Evolutionary conservation across 2,113 vertebrate species (phyloP).

Genomic region (Callospermophilus lateralis): DNA sequence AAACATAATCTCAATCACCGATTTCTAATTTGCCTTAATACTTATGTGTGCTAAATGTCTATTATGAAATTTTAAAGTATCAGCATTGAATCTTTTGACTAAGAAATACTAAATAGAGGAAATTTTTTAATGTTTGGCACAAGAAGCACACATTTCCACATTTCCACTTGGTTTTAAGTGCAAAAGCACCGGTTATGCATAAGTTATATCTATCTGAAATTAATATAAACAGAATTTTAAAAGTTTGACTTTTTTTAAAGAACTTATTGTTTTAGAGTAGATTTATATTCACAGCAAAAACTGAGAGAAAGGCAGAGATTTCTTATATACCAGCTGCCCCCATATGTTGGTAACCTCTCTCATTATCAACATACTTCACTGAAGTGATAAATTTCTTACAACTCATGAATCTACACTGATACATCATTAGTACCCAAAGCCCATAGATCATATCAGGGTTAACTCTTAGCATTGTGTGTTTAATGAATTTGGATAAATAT

Average conservation of each 20-base stretch:
- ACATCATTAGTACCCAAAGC: not conserved
- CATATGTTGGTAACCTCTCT: too few species aligned
- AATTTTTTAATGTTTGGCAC: not conserved
- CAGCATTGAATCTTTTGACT: not conserved
- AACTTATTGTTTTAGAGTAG: not conserved
- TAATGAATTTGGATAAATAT: not conserved
- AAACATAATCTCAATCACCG: not conserved
- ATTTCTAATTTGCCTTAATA: not conserved
- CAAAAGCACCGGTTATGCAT: not conserved
- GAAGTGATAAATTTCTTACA: not conserved
- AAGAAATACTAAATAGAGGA: not conserved
- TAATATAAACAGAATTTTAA: not conserved
- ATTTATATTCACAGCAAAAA: not conserved
- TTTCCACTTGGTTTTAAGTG: not conserved
- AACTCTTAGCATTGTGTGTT: too few species aligned
- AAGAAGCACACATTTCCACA: not conserved
- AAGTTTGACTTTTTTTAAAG: not conserved
- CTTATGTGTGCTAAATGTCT: not conserved
- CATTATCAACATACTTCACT: not conserved
- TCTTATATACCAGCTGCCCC: rapidly evolving
- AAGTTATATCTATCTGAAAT: not conserved
- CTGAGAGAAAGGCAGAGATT: not conserved
- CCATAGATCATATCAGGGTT: not conserved
- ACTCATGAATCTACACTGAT: not conserved
- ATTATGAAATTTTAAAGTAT: not conserved